phyloP scores from a whole-genome alignment of 2,113 vertebrate species.

The Pterophyllum scalare region DNA sequence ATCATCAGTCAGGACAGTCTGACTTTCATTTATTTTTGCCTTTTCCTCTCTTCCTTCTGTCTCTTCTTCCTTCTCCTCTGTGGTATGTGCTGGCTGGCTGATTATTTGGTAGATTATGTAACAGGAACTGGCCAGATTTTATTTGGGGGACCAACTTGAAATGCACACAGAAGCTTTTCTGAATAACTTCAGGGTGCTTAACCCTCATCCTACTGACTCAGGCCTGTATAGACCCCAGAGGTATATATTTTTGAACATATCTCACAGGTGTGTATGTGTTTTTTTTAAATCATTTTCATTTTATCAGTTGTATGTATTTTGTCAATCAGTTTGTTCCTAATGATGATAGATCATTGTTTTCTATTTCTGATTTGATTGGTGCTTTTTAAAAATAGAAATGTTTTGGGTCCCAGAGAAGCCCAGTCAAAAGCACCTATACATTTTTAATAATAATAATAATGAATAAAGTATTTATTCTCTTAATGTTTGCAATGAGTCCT shows the following conservation, averaged over 20 bases:
- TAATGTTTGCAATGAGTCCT: neutral
- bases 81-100: constrained; percentile 42
- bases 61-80: constrained; percentile 23
- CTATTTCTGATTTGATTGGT: neutral
- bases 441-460: neutral
- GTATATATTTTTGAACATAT: no score
- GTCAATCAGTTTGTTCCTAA: neutral
- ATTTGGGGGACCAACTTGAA: constrained; percentile 54
- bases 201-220: neutral
- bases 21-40: constrained; percentile 74
- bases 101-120: constrained; percentile 66
- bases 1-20: constrained; percentile 79
- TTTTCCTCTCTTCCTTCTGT: constrained; percentile 23
- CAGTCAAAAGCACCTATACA: neutral
- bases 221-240: neutral
- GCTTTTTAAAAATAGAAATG: neutral
- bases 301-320: neutral
- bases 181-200: constrained; percentile 48
- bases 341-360: neutral
- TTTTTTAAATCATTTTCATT: neutral
- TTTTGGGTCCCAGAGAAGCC: neutral
- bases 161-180: constrained; percentile 53
- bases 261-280: neutral
- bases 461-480: neutral
- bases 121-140: constrained; percentile 52